Evolutionary conservation across 2,113 vertebrate genomes (phyloP), one percentile per base, ranked within the genome.

Genomic region (Dasypus novemcinctus): DNA sequence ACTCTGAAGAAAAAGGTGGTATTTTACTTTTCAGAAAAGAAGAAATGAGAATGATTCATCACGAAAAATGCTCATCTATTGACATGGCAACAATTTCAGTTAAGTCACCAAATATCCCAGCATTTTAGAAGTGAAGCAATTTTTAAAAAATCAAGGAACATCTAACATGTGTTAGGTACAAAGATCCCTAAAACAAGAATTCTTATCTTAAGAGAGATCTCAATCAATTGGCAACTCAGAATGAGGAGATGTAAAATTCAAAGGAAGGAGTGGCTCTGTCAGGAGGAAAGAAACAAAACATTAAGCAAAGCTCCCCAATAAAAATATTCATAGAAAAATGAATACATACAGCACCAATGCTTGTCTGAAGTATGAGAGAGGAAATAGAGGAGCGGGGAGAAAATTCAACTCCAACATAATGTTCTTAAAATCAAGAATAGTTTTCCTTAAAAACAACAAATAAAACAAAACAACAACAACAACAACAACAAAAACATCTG

Each of bases 321-420:
- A 87, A 87, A 95, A 89, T 66, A 54, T 4, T 74, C 46, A 96
- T 29, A 87, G 36, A 68, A 92, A 97, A 95, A 95, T 91, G 83
- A 91, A n/a, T 38, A 43, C 4, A 38, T 52, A 57, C 2, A 88
- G 7, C 12, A 68, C 80, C 41, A 46, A 2, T 43, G 36, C 79
- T 95, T 41, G 12, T 69, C n/a, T 63, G 12, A 84, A 92, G 74
- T 49, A 79, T 43, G 59, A 7, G 23, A 85, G 46, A 52, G 9
- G 61, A 87, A 78, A 95, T 7, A 93, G 21, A 38, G 49, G 20
- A 96, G 25, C 2, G 54, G 36, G 52, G 10, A 43, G 78, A 89
- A 71, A 76, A 96, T 81, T n/a, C 78, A 97, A 57, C 14, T 15
- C 46, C 36, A 84, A 75, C 41, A 76, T 83, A 33, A 38, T 15